A percentile compares a stretch with the other conserved stretches of the same genome.
Evolutionary conservation across 2,113 vertebrate genomes (phyloP).

Genomic region (Polypterus bichir): DNA sequence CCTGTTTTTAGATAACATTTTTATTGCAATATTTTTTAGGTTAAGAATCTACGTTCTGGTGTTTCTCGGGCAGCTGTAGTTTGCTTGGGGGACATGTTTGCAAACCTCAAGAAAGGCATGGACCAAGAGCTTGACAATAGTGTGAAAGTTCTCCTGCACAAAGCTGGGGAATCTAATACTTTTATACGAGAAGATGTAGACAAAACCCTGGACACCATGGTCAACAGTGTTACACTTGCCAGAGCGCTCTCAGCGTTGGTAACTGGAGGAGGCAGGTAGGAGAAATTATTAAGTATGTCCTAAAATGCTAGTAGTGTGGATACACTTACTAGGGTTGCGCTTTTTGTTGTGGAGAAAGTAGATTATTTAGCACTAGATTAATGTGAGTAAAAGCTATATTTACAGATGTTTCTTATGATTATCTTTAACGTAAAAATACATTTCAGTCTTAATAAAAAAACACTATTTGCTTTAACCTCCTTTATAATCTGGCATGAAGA

Average conservation of each 20-base stretch:
- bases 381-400: too few relatives aligned
- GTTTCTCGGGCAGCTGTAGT: slow-evolving; percentile 82
- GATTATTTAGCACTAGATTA: too few relatives aligned
- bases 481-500: too few relatives aligned
- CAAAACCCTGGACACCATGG: slow-evolving; percentile 76
- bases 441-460: too few relatives aligned
- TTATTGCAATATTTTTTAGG: slow-evolving; percentile 40
- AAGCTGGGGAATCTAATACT: slow-evolving; percentile 74
- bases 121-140: slow-evolving; percentile 83
- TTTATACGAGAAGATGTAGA: slow-evolving; percentile 91
- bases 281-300: too few relatives aligned
- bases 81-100: slow-evolving; percentile 77
- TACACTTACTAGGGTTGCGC: too few relatives aligned
- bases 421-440: too few relatives aligned
- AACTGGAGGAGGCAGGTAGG: slow-evolving; percentile 74
- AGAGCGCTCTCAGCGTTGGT: slow-evolving; percentile 72
- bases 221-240: slow-evolving; percentile 72
- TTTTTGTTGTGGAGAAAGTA: too few relatives aligned
- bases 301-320: too few relatives aligned
- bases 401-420: too few relatives aligned
- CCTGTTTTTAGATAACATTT: slow-evolving; percentile 13
- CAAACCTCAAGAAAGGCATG: slow-evolving; percentile 72
- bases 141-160: slow-evolving; percentile 75
- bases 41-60: slow-evolving; percentile 88
- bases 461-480: too few relatives aligned